Percentiles rank a stretch among this genome's conserved stretches.
phyloP scores from a whole-genome alignment of 2,797 vertebrate genomes.

The Chiloscyllium punctatum region DNA sequence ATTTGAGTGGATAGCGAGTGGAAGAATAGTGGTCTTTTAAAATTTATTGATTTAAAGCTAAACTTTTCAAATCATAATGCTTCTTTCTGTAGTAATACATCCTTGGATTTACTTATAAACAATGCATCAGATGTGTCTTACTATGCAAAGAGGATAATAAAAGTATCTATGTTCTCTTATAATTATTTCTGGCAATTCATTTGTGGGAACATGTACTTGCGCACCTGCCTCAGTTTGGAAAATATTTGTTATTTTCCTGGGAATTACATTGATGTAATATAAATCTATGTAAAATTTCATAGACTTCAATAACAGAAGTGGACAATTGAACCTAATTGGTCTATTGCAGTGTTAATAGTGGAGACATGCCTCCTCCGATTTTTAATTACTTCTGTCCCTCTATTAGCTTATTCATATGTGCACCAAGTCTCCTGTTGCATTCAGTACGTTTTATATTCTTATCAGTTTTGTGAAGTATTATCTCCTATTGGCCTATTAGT shows the following conservation, averaged over 20 bases:
- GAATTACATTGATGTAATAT: neutral
- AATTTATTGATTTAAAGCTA: neutral
- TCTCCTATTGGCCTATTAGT: neutral
- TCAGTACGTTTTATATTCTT: neutral
- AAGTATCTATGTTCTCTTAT: neutral
- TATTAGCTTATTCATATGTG: neutral
- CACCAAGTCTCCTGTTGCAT: neutral
- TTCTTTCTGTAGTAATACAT: neutral
- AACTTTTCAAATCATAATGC: neutral
- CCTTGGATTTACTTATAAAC: neutral
- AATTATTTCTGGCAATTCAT: neutral
- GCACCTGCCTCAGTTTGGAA: neutral
- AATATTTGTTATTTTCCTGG: neutral
- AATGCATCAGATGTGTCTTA: neutral
- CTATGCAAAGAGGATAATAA: neutral
- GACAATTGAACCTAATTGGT: neutral
- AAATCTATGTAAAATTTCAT: neutral
- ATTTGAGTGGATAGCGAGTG: neutral
- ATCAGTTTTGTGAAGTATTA: neutral
- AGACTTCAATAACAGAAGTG: neutral
- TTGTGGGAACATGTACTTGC: neutral
- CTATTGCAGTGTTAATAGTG: neutral
- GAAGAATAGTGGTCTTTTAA: neutral
- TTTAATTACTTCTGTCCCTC: neutral
- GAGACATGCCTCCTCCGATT: neutral